These are phyloP conservation scores for Laspeyria flexula DNA, from an alignment of 2,888 invertebrate species.

Conservation along the genomic window DNA sequence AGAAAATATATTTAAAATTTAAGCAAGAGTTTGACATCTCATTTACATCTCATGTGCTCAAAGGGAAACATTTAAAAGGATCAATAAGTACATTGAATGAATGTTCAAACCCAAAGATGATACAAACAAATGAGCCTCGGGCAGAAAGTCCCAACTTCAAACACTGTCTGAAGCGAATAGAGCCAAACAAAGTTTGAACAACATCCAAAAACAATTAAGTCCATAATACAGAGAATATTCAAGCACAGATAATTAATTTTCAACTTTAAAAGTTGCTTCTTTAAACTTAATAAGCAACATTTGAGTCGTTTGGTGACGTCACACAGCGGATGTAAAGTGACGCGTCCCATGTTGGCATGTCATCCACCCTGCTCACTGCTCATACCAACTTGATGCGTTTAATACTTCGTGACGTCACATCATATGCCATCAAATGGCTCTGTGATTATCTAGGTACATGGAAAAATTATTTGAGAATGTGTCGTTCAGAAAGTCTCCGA, in stretches of 20 bases:
- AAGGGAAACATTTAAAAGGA: slow-evolving; percentile 1
- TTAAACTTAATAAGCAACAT: slow-evolving; percentile 39
- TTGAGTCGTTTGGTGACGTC: slow-evolving; percentile 21
- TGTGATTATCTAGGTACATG: too few species aligned
- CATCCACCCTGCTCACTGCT: background rate
- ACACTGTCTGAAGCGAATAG: slow-evolving; percentile 36
- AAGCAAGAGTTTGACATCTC: too few species aligned
- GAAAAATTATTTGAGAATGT: too few species aligned
- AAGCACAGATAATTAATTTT: slow-evolving; percentile 48
- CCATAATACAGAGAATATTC: slow-evolving; percentile 43
- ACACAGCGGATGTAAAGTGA: background rate
- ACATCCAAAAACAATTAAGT: slow-evolving; percentile 47
- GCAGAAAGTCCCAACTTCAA: slow-evolving; percentile 39
- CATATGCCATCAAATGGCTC: background rate
- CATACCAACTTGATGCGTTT: background rate
- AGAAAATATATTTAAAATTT: too few species aligned
- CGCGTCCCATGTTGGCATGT: background rate
- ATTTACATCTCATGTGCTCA: background rate
- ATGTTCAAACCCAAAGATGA: slow-evolving; percentile 10
- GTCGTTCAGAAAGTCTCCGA: too few species aligned
- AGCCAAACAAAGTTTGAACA: slow-evolving; percentile 40
- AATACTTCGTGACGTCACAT: background rate
- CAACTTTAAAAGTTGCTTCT: slow-evolving; percentile 41
- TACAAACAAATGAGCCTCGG: slow-evolving; percentile 13
- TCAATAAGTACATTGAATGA: slow-evolving; percentile 6